Conservation (phyloP, 1,140 invertebrate genomes). For the Anthonomus grandis region DNA sequence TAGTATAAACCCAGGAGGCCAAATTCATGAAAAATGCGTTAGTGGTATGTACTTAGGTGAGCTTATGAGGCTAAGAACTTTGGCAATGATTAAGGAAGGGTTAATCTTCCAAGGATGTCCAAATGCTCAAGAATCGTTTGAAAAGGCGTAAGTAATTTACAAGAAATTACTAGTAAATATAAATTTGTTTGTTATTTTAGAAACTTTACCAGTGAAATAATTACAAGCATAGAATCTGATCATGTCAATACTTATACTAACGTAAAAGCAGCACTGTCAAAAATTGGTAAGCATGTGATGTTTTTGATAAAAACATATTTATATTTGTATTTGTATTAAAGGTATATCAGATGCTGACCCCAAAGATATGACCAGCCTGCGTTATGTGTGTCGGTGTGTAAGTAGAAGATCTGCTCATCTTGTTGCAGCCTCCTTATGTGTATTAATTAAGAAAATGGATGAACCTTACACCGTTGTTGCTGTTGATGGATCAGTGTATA, state of each 20-base stretch:
- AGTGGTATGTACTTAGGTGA: slow-evolving; percentile 92
- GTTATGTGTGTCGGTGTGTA: slow-evolving; percentile 86
- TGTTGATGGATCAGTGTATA: slow-evolving; percentile 96
- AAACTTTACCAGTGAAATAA: slow-evolving; percentile 51
- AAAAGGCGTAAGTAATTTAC: slow-evolving; percentile 56
- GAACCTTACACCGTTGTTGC: slow-evolving; percentile 90
- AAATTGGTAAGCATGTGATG: slow-evolving; percentile 44
- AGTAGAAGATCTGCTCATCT: slow-evolving; percentile 89
- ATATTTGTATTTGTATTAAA: background rate
- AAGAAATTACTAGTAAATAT: slow-evolving; percentile 64
- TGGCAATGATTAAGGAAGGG: slow-evolving; percentile 72
- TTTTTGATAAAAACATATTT: background rate
- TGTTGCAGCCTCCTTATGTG: slow-evolving; percentile 82
- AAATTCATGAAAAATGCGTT: slow-evolving; percentile 89
- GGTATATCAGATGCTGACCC: slow-evolving; percentile 74
- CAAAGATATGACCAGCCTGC: slow-evolving; percentile 42
- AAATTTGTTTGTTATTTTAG: background rate
- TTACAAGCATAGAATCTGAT: slow-evolving; percentile 94
- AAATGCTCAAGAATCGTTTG: slow-evolving; percentile 60
- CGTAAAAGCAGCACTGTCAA: slow-evolving; percentile 66
- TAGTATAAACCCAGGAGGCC: slow-evolving; percentile 71
- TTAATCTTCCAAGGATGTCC: slow-evolving; percentile 61
- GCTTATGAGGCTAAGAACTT: slow-evolving; percentile 71
- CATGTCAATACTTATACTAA: slow-evolving; percentile 73
- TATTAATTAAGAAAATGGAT: slow-evolving; percentile 79